phyloP scores from a whole-genome alignment of 2,888 invertebrate genomes.

The Harmothoe impar region DNA sequence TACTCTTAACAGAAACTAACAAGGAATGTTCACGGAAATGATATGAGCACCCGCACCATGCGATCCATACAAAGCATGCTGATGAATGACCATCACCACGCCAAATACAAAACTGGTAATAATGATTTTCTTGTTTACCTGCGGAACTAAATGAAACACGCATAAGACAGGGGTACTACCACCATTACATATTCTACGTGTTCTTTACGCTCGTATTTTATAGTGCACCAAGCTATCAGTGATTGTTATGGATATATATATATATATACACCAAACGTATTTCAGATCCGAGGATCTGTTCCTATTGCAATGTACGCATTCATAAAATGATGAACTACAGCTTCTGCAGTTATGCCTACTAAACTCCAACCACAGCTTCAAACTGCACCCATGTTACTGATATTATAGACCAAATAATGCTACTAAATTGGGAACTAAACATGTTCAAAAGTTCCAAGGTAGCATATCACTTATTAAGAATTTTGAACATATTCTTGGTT shows the following conservation, averaged over 20 bases:
- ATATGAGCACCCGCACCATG: background rate
- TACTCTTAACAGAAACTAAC: background rate
- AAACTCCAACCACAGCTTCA: background rate
- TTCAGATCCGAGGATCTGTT: background rate
- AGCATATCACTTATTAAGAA: no score
- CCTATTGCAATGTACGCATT: background rate
- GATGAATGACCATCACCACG: no score
- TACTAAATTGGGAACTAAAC: no score
- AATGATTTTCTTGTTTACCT: background rate
- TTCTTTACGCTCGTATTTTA: background rate
- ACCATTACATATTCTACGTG: background rate
- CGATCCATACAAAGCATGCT: no score
- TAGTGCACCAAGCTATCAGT: constrained; percentile 20
- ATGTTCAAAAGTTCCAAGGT: no score
- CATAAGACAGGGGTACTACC: background rate
- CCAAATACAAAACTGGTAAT: no score
- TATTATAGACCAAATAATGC: no score
- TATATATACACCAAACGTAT: background rate
- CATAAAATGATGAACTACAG: no score
- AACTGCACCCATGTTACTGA: no score
- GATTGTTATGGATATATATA: constrained; percentile 14
- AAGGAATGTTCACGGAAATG: background rate
- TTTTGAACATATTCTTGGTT: no score
- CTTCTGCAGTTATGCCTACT: background rate
- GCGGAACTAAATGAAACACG: background rate